Percentiles rank a stretch among this genome's conserved stretches.
Evolutionary conservation across 2,113 vertebrate genomes (phyloP).

Genomic region (Erythrolamprus reginae): DNA sequence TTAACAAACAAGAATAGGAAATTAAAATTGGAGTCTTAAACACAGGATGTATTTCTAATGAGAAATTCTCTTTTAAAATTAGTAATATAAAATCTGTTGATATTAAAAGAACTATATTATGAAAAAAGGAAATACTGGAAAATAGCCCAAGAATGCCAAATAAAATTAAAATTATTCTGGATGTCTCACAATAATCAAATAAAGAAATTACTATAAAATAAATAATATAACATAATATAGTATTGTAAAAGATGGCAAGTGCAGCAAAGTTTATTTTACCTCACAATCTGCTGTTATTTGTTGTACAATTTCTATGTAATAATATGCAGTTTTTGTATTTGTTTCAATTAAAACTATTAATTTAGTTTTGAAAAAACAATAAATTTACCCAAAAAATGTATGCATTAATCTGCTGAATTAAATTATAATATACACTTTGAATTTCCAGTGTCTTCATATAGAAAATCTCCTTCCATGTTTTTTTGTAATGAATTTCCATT

Average conservation of each 20-base stretch:
- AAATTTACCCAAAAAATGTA: background rate
- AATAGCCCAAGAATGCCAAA: background rate
- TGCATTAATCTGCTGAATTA: background rate
- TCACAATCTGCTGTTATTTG: background rate
- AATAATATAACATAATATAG: background rate
- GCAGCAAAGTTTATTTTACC: background rate
- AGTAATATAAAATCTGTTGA: background rate
- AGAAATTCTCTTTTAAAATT: background rate
- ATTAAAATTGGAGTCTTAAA: background rate
- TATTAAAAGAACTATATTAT: background rate
- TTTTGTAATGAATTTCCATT: background rate
- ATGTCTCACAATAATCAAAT: background rate
- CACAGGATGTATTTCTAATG: background rate
- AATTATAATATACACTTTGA: background rate
- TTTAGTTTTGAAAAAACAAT: background rate
- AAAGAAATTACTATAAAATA: background rate
- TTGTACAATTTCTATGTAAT: background rate
- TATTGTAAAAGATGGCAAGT: background rate
- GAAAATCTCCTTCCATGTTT: background rate
- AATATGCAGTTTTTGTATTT: background rate
- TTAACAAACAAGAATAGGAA: background rate
- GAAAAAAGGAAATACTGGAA: background rate
- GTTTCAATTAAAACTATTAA: background rate
- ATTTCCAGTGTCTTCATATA: constrained; percentile 2
- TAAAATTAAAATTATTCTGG: background rate